Percentiles rank a stretch among this genome's conserved stretches.
Evolutionary conservation across 2,113 vertebrate species (phyloP).

Genomic region (Pyrgilauda ruficollis): DNA sequence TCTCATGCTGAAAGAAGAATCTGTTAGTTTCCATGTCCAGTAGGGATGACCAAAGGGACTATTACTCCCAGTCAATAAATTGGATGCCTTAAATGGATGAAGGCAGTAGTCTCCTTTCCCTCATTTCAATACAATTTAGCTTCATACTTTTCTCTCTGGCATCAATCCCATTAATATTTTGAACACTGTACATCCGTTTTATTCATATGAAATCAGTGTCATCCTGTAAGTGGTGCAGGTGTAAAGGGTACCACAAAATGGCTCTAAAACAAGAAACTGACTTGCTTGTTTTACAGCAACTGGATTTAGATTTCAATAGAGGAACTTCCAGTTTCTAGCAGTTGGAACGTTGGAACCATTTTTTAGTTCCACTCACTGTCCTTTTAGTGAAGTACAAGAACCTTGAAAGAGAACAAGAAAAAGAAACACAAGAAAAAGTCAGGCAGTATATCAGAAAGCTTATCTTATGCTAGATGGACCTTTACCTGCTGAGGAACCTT

Average conservation of each 20-base stretch:
- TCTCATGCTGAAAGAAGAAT: neutral
- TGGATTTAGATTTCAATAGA: neutral
- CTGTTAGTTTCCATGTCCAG: neutral
- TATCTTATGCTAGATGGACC: neutral
- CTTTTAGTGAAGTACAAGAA: neutral
- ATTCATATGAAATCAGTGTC: neutral
- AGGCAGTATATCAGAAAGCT: neutral
- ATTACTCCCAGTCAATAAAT: neutral
- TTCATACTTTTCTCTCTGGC: neutral
- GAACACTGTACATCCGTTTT: neutral
- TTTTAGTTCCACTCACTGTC: neutral
- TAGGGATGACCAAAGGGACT: neutral
- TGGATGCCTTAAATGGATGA: neutral
- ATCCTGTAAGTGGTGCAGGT: neutral
- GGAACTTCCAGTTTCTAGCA: neutral
- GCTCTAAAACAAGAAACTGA: neutral
- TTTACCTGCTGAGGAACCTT: conserved; percentile 76
- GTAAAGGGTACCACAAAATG: neutral
- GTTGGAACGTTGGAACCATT: neutral
- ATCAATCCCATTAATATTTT: neutral
- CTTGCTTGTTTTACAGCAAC: neutral
- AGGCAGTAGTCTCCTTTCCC: neutral
- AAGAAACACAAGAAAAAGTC: neutral
- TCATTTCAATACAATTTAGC: neutral
- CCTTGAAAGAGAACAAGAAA: neutral